Evolutionary conservation across 2,797 vertebrate genomes (phyloP).

Genomic region (Cynodonichthys magdalenae): DNA sequence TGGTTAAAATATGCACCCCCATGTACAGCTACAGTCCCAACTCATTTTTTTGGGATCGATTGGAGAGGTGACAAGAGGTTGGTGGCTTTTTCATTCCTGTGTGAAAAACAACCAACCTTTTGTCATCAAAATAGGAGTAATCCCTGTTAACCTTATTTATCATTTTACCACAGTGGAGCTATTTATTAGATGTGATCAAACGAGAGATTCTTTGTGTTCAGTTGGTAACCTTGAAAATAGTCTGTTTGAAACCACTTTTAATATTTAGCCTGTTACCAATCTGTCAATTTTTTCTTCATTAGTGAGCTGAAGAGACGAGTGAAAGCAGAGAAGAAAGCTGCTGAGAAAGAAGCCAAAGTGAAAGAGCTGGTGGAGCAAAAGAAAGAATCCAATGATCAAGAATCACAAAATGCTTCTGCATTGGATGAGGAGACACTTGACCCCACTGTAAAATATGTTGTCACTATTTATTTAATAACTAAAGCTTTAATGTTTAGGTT

Average conservation of each 20-base stretch:
- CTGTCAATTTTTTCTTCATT: not conserved
- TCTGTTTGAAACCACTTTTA: too few relatives aligned
- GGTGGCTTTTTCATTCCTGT: constrained; percentile 85
- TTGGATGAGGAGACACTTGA: constrained; percentile 92
- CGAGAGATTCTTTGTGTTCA: too few relatives aligned
- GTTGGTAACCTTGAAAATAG: too few relatives aligned
- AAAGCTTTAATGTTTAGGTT: not conserved
- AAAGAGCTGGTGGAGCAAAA: constrained; percentile 78
- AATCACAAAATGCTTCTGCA: constrained; percentile 34
- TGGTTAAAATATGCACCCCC: constrained; percentile 80
- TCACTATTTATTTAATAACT: not conserved
- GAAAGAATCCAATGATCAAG: constrained; percentile 84
- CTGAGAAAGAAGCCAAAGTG: constrained; percentile 90
- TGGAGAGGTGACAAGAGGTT: constrained; percentile 93
- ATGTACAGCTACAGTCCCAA: constrained; percentile 73
- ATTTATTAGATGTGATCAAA: not conserved
- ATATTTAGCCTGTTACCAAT: too few relatives aligned
- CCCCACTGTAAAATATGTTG: constrained; percentile 86
- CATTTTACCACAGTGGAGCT: not conserved
- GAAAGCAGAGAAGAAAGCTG: constrained; percentile 93
- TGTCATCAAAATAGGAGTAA: constrained; percentile 65
- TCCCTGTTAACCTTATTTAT: not conserved
- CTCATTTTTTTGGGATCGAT: constrained; percentile 80
- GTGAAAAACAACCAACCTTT: constrained; percentile 84
- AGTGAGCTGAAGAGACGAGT: constrained; percentile 95